Percentiles rank a stretch among this genome's conserved stretches.
Evolutionary conservation across 2,113 vertebrate species (phyloP).

Genomic region (Chascanopsetta lugubris): DNA sequence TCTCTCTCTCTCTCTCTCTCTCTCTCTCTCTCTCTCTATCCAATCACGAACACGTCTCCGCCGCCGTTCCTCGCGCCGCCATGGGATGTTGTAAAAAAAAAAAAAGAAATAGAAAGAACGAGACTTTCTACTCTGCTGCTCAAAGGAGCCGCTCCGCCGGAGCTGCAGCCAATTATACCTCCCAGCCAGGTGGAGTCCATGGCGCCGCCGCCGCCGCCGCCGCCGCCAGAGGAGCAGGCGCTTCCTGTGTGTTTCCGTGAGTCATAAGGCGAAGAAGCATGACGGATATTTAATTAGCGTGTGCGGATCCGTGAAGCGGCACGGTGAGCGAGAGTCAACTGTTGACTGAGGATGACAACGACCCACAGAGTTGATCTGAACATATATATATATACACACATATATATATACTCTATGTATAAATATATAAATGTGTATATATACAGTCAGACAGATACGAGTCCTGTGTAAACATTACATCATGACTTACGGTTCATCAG

Average conservation of each 20-base stretch:
- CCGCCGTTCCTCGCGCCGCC: not conserved
- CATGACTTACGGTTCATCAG: not conserved
- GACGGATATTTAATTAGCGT: slow-evolving; percentile 12
- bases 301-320: not conserved
- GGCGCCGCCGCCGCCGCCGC: not conserved
- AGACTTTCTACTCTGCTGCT: slow-evolving; percentile 12
- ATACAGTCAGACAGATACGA: not conserved
- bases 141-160: slow-evolving; percentile 11
- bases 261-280: not conserved
- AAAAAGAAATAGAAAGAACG: too few species aligned
- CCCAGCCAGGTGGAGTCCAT: slow-evolving; percentile 30
- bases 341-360: not conserved
- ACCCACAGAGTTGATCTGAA: not conserved
- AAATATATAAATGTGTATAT: too few species aligned
- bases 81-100: not conserved
- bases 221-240: not conserved
- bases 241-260: not conserved
- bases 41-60: not conserved
- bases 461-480: too few species aligned
- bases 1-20: not conserved
- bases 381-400: too few species aligned
- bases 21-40: not conserved
- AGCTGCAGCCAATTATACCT: slow-evolving; percentile 45
- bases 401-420: not conserved
- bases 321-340: not conserved